These are phyloP conservation scores for Clostera curtula DNA, from an alignment of 2,888 invertebrate genomes.

Conservation along the genomic window DNA sequence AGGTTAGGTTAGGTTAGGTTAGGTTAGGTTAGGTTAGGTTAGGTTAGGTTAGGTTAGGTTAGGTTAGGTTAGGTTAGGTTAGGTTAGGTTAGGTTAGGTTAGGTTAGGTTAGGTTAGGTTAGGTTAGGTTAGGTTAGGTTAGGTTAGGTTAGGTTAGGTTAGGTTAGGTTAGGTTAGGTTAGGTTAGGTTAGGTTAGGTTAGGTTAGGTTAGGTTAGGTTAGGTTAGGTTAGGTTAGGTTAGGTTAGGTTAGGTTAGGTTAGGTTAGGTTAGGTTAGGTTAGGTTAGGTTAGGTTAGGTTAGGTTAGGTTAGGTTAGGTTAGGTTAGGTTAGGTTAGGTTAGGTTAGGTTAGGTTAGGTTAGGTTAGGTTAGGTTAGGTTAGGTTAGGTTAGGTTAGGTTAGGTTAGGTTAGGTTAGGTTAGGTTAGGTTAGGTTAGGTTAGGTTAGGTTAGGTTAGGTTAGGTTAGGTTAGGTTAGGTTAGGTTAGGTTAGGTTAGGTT, in stretches of 20 bases:
- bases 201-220: conserved; percentile 13
- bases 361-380: conserved; percentile 5
- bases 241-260: conserved; percentile 10
- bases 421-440: conserved; percentile 10
- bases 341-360: conserved; percentile 5
- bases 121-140: conserved; percentile 8
- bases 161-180: conserved; percentile 12
- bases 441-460: conserved; percentile 10
- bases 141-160: conserved; percentile 10
- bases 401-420: conserved; percentile 8
- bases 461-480: conserved; percentile 7
- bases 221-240: conserved; percentile 10
- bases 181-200: conserved; percentile 17
- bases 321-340: conserved; percentile 8
- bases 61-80: conserved; percentile 7
- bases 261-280: conserved; percentile 9
- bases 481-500: conserved; percentile 7
- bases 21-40: conserved; percentile 7
- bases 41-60: conserved; percentile 7
- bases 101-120: conserved; percentile 7
- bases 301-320: conserved; percentile 9
- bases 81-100: conserved; percentile 7
- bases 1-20: conserved; percentile 12
- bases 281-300: conserved; percentile 9
- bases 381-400: conserved; percentile 6